Evolutionary conservation across 2,888 invertebrate species (phyloP).

Genomic region (Diarsia rubi): DNA sequence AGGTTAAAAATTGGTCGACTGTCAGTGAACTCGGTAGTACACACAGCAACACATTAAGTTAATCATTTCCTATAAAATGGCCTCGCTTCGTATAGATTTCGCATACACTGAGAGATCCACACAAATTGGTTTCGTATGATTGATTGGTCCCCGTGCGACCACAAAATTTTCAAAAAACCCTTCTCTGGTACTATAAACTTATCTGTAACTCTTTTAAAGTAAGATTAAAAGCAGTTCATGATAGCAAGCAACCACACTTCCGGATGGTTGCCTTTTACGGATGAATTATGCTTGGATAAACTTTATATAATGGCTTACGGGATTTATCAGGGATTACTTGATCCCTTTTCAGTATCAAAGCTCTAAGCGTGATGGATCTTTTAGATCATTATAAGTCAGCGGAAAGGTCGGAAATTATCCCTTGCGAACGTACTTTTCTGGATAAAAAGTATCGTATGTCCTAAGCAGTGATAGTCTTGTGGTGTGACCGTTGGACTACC

Average conservation of each 20-base stretch:
- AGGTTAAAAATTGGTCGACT: no score
- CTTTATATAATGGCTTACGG: conserved; percentile 16
- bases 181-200: neutral
- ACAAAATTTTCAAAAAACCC: no score
- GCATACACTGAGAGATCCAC: no score
- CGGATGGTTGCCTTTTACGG: conserved; percentile 2
- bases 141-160: no score
- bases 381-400: neutral
- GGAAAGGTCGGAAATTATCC: neutral
- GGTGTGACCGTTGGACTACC: no score
- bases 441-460: neutral
- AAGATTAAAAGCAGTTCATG: conserved; percentile 1
- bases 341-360: conserved; percentile 6
- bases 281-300: conserved; percentile 15
- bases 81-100: no score
- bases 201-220: neutral
- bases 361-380: conserved; percentile 4
- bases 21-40: no score
- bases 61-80: no score
- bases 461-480: no score
- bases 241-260: neutral
- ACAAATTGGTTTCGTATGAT: no score
- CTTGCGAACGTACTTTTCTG: neutral
- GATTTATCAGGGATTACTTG: conserved; percentile 16
- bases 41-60: no score